phyloP scores from a whole-genome alignment of 2,797 vertebrate genomes.

The Phalloptychus januarius region DNA sequence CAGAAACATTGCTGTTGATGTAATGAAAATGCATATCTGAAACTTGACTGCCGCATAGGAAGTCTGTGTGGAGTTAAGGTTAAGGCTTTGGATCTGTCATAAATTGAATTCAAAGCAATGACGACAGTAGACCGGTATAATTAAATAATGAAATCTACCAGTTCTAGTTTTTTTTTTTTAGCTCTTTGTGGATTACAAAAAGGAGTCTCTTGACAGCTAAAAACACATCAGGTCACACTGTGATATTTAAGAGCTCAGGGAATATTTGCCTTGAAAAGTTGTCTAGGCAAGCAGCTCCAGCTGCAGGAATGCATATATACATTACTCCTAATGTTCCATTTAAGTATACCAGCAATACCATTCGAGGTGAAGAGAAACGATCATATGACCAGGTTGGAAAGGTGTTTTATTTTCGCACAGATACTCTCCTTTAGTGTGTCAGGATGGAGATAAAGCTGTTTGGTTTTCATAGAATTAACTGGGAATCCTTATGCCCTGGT shows the following conservation, averaged over 20 bases:
- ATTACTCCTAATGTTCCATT: constrained; percentile 31
- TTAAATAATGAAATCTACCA: constrained; percentile 14
- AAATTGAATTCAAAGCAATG: not conserved
- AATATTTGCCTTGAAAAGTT: constrained; percentile 40
- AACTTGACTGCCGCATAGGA: not conserved
- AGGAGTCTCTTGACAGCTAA: constrained; percentile 27
- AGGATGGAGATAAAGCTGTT: not conserved
- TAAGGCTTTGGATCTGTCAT: not conserved
- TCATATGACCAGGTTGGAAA: constrained; percentile 7
- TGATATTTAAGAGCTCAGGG: constrained; percentile 39
- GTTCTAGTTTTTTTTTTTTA: constrained; percentile 2
- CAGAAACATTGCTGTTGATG: not conserved
- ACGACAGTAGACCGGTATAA: constrained; percentile 1
- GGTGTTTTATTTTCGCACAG: not conserved
- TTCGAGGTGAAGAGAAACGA: constrained; percentile 17
- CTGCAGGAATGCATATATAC: constrained; percentile 5
- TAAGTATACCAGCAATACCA: constrained; percentile 13
- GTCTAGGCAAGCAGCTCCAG: constrained; percentile 22
- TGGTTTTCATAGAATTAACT: constrained; percentile 8
- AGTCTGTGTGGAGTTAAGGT: not conserved
- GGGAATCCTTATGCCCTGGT: not conserved
- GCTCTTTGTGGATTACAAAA: constrained; percentile 14
- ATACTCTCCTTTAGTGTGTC: not conserved
- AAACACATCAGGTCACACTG: constrained; percentile 26
- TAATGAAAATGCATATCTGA: constrained; percentile 4